Base-by-base conservation (phyloP, 1,140 invertebrate species). In the Brachionus paranguensis region DNA sequence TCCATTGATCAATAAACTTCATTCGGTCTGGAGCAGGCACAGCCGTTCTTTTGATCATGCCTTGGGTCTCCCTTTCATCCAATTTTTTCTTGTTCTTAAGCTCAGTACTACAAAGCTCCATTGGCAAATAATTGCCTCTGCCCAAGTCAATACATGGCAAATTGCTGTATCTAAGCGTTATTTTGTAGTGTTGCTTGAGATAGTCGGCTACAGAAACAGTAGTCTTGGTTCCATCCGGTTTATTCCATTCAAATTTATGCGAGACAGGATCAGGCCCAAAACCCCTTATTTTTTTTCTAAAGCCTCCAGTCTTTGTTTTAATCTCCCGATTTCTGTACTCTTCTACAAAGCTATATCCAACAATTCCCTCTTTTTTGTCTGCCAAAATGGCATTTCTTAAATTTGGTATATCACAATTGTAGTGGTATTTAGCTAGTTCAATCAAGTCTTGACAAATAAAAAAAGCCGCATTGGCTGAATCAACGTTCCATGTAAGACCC, bases 241-340 rank as follows among this genome's bases (percentile, higher is more conserved):
- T 20, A 1, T 27, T 76, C 78, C 78, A 81, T 27, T 81, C 53
- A 37, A 81, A 81, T 37, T 27, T 60, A 37, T 81, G 27, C 3
- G 17, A 43, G 2, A 60, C 17, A n/a, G 78, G 37, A 64, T 81
- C 64, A 12, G 78, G 78, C 11, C 78, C 78, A 37, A 81, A 81
- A 20, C 27, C n/a, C 64, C 53, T 37, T 43, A 81, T 81, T 81
- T 81, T 81, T 64, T 81, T 81, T 64, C 78, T 81, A 68, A 81
- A 81, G 10, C 78, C 78, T 3, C 78, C 78, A 12, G 78, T 81
- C 45, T 81, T 81, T 41, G 78, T 81, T n/a, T 81, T 81, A 4
- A 81, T 68, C 6, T 81, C 78, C 20, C 78, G 78, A 64, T 37
- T 47, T 11, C 14, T 60, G 24, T 81, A 81, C 2, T 0, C 14